phyloP scores from a whole-genome alignment of 2,113 vertebrate species.

The Cacatua alba region DNA sequence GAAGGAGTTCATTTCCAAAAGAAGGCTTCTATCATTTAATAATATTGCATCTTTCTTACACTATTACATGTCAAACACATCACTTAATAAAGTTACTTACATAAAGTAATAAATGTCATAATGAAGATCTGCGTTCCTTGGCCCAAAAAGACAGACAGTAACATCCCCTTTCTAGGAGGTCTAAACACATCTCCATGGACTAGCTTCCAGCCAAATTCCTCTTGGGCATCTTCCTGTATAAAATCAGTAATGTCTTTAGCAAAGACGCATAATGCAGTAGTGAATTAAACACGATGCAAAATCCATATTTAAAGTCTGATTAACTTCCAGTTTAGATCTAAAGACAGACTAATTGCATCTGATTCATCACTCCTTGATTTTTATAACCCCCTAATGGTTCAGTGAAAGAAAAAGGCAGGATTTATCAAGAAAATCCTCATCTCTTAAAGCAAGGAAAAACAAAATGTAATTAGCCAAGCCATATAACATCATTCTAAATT shows the following conservation, averaged over 20 bases:
- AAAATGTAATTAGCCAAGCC: conserved; percentile 24
- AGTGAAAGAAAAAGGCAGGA: conserved; percentile 9
- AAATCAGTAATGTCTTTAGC: conserved; percentile 49
- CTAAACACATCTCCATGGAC: conserved; percentile 78
- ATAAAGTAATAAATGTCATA: conserved; percentile 91
- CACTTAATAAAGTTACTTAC: conserved; percentile 75
- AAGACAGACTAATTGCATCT: conserved; percentile 53
- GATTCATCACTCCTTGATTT: conserved; percentile 52
- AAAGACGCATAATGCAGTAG: conserved; percentile 29
- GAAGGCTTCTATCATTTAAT: neutral
- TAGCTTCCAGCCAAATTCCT: conserved; percentile 87
- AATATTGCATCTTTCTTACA: neutral
- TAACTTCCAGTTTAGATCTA: conserved; percentile 52
- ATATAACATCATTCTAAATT: neutral
- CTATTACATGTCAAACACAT: neutral
- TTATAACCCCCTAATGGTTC: conserved; percentile 50
- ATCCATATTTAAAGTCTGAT: conserved; percentile 44
- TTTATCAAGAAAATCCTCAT: conserved; percentile 30
- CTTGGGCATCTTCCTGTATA: conserved; percentile 83
- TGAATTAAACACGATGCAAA: conserved; percentile 58
- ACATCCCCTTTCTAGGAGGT: conserved; percentile 84
- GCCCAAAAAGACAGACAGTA: conserved; percentile 88
- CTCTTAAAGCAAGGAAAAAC: neutral
- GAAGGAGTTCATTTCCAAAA: neutral
- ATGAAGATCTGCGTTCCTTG: conserved; percentile 92